Evolutionary conservation across 2,113 vertebrate genomes (phyloP).

Genomic region (Nanorana parkeri): DNA sequence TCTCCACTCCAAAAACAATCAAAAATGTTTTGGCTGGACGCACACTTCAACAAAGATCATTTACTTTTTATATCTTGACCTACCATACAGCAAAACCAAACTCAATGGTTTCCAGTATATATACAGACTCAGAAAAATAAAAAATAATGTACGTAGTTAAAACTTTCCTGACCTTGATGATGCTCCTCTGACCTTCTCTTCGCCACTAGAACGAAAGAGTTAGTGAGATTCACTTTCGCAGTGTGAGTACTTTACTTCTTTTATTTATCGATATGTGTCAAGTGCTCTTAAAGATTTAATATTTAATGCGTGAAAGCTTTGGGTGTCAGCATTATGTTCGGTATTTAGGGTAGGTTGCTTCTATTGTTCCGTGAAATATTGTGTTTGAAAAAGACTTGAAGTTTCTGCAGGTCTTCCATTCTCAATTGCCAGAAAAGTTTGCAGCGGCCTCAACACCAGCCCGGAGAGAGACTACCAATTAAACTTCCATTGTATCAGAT

Average conservation of each 20-base stretch:
- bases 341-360: neutral
- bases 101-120: neutral
- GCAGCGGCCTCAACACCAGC: neutral
- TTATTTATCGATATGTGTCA: constrained; percentile 24
- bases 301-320: constrained; percentile 6
- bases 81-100: no score
- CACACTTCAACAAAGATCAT: no score
- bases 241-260: constrained; percentile 8
- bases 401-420: neutral
- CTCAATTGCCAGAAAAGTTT: neutral
- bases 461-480: no score
- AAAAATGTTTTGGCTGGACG: no score
- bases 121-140: neutral
- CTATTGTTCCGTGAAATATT: neutral
- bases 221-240: neutral
- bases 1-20: no score
- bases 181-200: constrained; percentile 13
- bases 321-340: neutral
- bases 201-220: neutral
- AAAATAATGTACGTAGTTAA: constrained; percentile 21
- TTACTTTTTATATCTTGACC: no score
- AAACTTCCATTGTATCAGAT: no score
- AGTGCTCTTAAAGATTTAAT: constrained; percentile 28
- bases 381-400: constrained; percentile 5
- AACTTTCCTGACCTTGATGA: constrained; percentile 6